Conservation (phyloP, 2,113 vertebrate genomes). For the Tupaia tana region DNA sequence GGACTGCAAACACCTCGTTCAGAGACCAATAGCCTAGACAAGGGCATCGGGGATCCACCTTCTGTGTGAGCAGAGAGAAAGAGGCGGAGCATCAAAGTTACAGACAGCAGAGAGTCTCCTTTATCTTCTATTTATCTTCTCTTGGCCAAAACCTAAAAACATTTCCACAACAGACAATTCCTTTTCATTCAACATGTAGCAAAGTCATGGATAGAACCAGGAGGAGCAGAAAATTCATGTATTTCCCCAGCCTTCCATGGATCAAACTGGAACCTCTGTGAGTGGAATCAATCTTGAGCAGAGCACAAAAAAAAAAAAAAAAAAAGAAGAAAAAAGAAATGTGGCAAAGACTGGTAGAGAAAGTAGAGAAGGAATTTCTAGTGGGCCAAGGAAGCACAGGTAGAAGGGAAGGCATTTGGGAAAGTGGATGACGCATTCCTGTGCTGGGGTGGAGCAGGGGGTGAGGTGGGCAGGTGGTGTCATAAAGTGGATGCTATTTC, state of each 20-base stretch:
- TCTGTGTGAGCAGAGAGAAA: neutral
- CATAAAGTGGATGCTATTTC: too few species aligned
- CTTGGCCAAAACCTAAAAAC: neutral
- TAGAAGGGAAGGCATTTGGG: neutral
- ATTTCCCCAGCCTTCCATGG: neutral
- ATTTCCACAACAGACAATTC: neutral
- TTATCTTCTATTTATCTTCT: neutral
- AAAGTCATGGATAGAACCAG: neutral
- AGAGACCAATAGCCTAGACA: neutral
- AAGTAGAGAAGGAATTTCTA: neutral
- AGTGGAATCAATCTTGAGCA: neutral
- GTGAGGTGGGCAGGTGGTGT: too few species aligned
- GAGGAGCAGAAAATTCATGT: neutral
- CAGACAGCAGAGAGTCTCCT: neutral
- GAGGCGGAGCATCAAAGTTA: neutral
- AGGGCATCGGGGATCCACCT: rapidly evolving
- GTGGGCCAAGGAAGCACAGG: too few species aligned
- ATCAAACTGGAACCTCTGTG: neutral
- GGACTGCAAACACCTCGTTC: neutral
- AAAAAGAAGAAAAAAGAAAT: neutral
- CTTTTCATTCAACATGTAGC: neutral
- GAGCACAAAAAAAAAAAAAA: neutral
- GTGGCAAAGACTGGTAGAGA: neutral
- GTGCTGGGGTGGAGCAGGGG: neutral
- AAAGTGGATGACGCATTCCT: neutral